Evolutionary conservation across 2,797 vertebrate genomes (phyloP).

Genomic region (Chrosomus eos): DNA sequence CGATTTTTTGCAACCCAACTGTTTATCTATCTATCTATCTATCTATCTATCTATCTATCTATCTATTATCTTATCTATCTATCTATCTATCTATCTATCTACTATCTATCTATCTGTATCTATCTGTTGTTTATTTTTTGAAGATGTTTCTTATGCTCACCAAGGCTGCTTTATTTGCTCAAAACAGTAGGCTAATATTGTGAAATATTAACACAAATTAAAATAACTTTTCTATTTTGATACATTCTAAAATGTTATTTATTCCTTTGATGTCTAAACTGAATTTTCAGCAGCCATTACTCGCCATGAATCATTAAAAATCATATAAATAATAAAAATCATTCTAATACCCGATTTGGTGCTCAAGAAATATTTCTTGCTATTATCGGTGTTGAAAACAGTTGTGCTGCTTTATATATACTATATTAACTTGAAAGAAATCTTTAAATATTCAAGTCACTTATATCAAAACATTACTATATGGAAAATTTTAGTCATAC

Average conservation of each 20-base stretch:
- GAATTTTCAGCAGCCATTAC: background rate
- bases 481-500: background rate
- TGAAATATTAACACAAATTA: background rate
- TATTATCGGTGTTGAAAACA: no score
- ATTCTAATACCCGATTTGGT: no score
- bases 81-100: background rate
- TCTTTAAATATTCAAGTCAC: background rate
- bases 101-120: background rate
- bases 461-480: background rate
- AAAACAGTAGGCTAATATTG: background rate
- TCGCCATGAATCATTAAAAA: background rate
- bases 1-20: no score
- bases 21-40: background rate
- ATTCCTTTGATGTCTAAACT: background rate
- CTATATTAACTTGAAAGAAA: no score
- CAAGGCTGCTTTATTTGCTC: background rate
- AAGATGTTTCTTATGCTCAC: background rate
- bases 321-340: no score
- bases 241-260: background rate
- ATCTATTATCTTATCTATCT: no score
- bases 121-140: background rate
- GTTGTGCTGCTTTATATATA: no score
- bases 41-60: background rate
- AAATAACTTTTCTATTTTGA: background rate
- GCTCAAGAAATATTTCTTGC: no score